These are phyloP conservation scores for Caenorhabditis drosophilae DNA, from an alignment of 2,888 invertebrate genomes.

Conservation along the genomic window DNA sequence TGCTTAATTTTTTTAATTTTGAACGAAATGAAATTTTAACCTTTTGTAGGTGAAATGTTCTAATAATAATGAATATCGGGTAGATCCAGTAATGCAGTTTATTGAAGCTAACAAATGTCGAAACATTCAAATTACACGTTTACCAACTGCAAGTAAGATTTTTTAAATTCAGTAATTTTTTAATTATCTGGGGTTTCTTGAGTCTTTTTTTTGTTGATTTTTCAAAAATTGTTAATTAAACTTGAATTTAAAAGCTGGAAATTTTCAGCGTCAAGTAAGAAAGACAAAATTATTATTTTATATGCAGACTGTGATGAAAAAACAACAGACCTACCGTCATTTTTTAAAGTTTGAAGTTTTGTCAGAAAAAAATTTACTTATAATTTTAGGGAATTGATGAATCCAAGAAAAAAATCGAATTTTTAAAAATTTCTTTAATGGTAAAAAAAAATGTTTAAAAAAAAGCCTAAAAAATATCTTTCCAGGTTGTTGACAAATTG, in stretches of 20 bases:
- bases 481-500: conserved; percentile 12
- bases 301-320: conserved; percentile 10
- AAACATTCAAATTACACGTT: conserved; percentile 5
- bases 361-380: too few species aligned
- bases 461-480: neutral
- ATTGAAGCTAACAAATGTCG: conserved; percentile 11
- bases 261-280: neutral
- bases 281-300: conserved; percentile 6
- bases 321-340: conserved; percentile 7
- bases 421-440: neutral
- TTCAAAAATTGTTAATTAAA: too few species aligned
- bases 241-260: too few species aligned
- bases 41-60: conserved; percentile 10
- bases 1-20: neutral
- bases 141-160: conserved; percentile 3
- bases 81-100: conserved; percentile 12
- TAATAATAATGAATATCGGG: conserved; percentile 8
- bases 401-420: neutral
- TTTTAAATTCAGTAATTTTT: neutral
- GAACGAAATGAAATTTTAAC: neutral
- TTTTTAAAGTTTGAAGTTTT: too few species aligned
- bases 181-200: neutral
- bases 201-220: too few species aligned
- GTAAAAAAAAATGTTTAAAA: neutral
- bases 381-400: too few species aligned